A percentile compares a stretch with the other conserved stretches of the same genome.
Evolutionary conservation across 1,140 invertebrate genomes (phyloP).

Genomic region (Drosophila orena): DNA sequence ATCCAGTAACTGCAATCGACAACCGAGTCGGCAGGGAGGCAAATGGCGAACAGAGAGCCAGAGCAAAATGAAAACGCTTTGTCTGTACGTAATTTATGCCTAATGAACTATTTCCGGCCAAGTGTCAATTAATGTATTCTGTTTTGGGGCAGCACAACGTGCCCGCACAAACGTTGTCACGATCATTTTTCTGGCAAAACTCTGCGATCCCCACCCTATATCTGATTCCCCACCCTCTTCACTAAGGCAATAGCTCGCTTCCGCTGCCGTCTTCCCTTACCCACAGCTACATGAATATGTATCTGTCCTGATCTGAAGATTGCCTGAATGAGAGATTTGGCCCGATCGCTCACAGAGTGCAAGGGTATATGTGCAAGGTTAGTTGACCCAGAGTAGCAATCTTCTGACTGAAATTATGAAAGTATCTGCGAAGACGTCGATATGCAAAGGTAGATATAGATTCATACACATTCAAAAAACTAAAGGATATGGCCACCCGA

Average conservation of each 20-base stretch:
- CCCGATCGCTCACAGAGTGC: too few relatives aligned
- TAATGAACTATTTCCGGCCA: conserved; percentile 83
- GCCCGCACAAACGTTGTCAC: conserved; percentile 77
- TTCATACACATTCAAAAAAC: too few relatives aligned
- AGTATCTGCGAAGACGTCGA: too few relatives aligned
- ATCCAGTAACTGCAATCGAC: conserved; percentile 62
- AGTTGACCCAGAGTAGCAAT: too few relatives aligned
- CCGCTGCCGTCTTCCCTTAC: conserved; percentile 42
- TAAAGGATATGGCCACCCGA: too few relatives aligned
- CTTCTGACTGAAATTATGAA: too few relatives aligned
- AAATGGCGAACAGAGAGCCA: conserved; percentile 40
- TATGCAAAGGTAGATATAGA: too few relatives aligned
- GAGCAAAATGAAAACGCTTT: conserved; percentile 51
- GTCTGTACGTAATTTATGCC: conserved; percentile 81
- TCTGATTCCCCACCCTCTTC: neutral
- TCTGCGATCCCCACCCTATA: conserved; percentile 4
- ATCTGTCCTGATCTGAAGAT: conserved; percentile 13
- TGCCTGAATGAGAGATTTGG: neutral
- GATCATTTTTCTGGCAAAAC: conserved; percentile 69
- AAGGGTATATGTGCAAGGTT: too few relatives aligned
- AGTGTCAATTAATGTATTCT: conserved; percentile 83
- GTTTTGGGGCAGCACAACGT: conserved; percentile 68
- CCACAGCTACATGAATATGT: neutral
- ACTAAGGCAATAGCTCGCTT: conserved; percentile 22
- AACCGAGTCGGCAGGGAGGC: conserved; percentile 34